These are phyloP conservation scores for Perizoma affinitatum DNA, from an alignment of 2,888 invertebrate genomes.

Conservation along the genomic window DNA sequence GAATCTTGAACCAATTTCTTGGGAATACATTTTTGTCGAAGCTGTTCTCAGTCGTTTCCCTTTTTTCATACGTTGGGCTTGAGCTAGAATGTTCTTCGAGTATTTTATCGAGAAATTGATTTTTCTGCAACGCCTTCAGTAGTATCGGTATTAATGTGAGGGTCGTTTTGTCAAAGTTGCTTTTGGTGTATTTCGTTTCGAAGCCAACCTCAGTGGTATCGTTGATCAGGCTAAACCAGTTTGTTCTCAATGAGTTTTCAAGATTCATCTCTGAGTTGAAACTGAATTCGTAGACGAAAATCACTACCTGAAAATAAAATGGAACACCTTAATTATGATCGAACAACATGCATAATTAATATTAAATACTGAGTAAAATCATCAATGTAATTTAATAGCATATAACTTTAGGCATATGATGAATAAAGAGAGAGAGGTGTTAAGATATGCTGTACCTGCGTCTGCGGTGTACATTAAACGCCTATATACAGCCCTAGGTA, in stretches of 20 bases:
- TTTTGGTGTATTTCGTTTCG: constrained; percentile 49
- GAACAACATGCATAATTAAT: no score
- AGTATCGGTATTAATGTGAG: constrained; percentile 63
- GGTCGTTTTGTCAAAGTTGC: constrained; percentile 54
- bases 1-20: constrained; percentile 55
- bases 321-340: not conserved
- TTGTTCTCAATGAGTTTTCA: constrained; percentile 42
- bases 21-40: constrained; percentile 55
- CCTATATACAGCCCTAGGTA: no score
- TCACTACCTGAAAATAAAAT: constrained; percentile 63
- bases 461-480: no score
- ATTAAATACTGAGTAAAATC: no score
- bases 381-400: no score
- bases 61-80: constrained; percentile 43
- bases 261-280: constrained; percentile 46
- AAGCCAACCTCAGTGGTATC: constrained; percentile 49
- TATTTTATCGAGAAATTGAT: constrained; percentile 56
- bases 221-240: constrained; percentile 62
- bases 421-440: no score
- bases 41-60: constrained; percentile 47
- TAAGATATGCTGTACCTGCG: no score
- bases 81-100: constrained; percentile 55
- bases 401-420: no score
- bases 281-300: constrained; percentile 68
- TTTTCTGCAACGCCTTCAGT: constrained; percentile 63